Conservation (phyloP, 2,888 invertebrate genomes). For the Agrochola lychnidis region DNA sequence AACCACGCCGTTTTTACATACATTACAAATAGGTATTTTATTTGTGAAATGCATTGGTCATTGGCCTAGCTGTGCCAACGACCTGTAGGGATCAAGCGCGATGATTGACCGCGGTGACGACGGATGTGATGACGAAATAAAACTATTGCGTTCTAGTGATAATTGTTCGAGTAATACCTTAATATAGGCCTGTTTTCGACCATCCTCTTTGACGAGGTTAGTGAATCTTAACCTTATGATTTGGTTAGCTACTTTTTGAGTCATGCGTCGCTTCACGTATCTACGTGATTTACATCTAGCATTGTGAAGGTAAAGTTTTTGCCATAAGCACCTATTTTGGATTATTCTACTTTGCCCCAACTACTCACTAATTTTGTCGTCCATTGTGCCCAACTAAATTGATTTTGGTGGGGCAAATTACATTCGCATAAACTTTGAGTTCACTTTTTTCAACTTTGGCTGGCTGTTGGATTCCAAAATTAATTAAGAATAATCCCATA, state of each 20-base stretch:
- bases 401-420: too few relatives aligned
- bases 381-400: too few relatives aligned
- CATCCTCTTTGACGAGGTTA: background rate
- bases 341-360: background rate
- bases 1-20: conserved; percentile 42
- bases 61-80: conserved; percentile 73
- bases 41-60: conserved; percentile 65
- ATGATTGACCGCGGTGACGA: conserved; percentile 68
- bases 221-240: conserved; percentile 1
- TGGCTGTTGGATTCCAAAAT: background rate
- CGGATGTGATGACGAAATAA: conserved; percentile 55
- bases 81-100: conserved; percentile 75
- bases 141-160: conserved; percentile 53
- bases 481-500: background rate
- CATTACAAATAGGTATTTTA: conserved; percentile 47
- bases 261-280: background rate
- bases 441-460: background rate
- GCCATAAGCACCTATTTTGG: background rate
- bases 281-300: background rate
- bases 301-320: background rate
- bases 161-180: conserved; percentile 35
- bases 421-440: background rate
- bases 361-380: background rate
- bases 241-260: background rate
- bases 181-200: background rate